Conservation (phyloP, 2,113 vertebrate species). For the Okapia johnstoni region DNA sequence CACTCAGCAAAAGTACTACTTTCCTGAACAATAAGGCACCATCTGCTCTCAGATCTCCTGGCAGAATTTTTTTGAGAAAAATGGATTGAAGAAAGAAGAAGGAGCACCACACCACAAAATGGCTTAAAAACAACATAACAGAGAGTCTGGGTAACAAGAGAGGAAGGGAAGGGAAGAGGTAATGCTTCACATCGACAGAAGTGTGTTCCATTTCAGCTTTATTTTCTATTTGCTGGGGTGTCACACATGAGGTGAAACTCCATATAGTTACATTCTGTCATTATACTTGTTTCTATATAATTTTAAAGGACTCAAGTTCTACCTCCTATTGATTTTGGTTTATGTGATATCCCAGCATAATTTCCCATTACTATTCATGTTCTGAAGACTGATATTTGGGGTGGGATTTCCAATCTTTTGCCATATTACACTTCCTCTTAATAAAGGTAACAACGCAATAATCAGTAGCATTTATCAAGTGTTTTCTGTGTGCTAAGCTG, state of each 20-base stretch:
- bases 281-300: background rate
- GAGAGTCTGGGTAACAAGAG: background rate
- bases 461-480: background rate
- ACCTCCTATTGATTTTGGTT: background rate
- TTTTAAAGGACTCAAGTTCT: background rate
- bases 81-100: background rate
- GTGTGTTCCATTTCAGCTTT: background rate
- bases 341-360: background rate
- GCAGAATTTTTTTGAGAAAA: slow-evolving; percentile 28
- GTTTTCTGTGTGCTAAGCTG: background rate
- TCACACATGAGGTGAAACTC: background rate
- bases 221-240: background rate
- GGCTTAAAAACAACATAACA: background rate
- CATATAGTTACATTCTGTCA: background rate
- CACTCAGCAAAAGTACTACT: slow-evolving; percentile 15
- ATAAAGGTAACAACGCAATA: background rate
- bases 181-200: background rate
- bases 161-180: too few relatives aligned
- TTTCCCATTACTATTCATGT: background rate
- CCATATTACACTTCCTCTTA: background rate
- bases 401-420: background rate
- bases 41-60: slow-evolving; percentile 18
- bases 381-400: background rate
- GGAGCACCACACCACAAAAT: background rate
- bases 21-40: slow-evolving; percentile 39